Evolutionary conservation across 1,140 invertebrate genomes (phyloP).

Genomic region (Pectinophora gossypiella): DNA sequence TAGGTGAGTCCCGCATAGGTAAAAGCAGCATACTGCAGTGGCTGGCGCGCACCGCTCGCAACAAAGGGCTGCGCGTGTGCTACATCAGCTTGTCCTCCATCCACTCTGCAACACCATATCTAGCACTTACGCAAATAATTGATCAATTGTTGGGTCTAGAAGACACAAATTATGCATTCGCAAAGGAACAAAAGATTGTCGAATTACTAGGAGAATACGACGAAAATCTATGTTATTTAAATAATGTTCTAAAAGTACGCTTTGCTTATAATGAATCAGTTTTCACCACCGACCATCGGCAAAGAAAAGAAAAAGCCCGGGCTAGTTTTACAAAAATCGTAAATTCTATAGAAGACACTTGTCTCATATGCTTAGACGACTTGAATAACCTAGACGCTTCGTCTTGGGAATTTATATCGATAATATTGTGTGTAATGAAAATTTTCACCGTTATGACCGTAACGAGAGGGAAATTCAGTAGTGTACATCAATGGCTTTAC

Average conservation of each 20-base stretch:
- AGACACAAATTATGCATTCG: slow-evolving; percentile 40
- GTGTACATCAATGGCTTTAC: slow-evolving; percentile 50
- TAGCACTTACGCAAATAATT: slow-evolving; percentile 60
- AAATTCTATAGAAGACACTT: slow-evolving; percentile 28
- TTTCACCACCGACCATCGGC: slow-evolving; percentile 34
- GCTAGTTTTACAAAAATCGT: slow-evolving; percentile 48
- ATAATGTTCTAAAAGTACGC: slow-evolving; percentile 58
- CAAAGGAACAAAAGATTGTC: slow-evolving; percentile 63
- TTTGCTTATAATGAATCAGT: slow-evolving; percentile 59
- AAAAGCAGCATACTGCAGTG: slow-evolving; percentile 65
- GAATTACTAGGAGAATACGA: slow-evolving; percentile 45
- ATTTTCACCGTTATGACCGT: slow-evolving; percentile 50
- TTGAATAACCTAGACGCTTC: slow-evolving; percentile 56
- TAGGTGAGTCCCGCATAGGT: slow-evolving; percentile 65
- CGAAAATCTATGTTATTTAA: slow-evolving; percentile 61
- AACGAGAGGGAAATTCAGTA: slow-evolving; percentile 49
- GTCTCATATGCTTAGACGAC: slow-evolving; percentile 59
- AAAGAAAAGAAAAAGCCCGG: slow-evolving; percentile 51
- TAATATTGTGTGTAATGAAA: slow-evolving; percentile 43
- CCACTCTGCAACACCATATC: slow-evolving; percentile 61
- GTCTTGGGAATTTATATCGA: slow-evolving; percentile 57
- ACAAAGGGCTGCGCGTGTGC: slow-evolving; percentile 36
- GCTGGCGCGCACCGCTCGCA: slow-evolving; percentile 44
- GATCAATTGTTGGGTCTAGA: slow-evolving; percentile 56
- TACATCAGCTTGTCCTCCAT: slow-evolving; percentile 53